Evolutionary conservation across 2,797 vertebrate species (phyloP), one percentile per base, ranked within the genome.

Genomic region (Kryptopterus vitreolus): DNA sequence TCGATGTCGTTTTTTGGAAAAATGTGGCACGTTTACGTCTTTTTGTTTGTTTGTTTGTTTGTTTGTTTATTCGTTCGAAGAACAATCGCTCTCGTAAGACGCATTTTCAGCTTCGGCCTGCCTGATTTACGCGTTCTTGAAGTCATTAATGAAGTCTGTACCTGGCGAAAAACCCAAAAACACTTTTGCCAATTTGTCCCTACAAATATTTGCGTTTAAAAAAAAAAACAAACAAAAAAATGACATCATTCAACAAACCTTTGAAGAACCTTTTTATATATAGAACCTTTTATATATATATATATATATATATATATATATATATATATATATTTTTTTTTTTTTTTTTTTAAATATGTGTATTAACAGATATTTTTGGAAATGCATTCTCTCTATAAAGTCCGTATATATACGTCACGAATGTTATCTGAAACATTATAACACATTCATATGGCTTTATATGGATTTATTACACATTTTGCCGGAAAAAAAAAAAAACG

Each of bases 21-120:
- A 78, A 83, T 85, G 82, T 86, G 88, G 70, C 85, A 83, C 82
- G 82, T 83, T 78, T 86, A 86, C 88, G 81, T 77, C 81, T 81
- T 68, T 48, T 46, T 1, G 18, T n/a, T 76, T 81, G 79, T 80
- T 71, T 43, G 53, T 59, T 62, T 65, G 0, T 22, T n/a, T 74
- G 78, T 81, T 80, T 71, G 53, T 59, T 66, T 65, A 68, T 79
- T 57, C 81, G 66, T 78, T 73, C 84, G 71, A 83, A 87, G 26
- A 76, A 86, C 80, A 86, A 84, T 87, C 78, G 1, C 70, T 2
- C 10, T 1, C 11, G 10, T 78, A 71, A 77, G 33, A 13, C 79
- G 72, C 68, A 74, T 48, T 72, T 52, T 78, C 69, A 31, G 29
- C 18, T 18, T 77, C 78, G 33, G 55, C 76, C 77, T 79, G 75